These are phyloP conservation scores for Brachypterus glaber DNA, from an alignment of 2,888 invertebrate genomes.

Conservation along the genomic window DNA sequence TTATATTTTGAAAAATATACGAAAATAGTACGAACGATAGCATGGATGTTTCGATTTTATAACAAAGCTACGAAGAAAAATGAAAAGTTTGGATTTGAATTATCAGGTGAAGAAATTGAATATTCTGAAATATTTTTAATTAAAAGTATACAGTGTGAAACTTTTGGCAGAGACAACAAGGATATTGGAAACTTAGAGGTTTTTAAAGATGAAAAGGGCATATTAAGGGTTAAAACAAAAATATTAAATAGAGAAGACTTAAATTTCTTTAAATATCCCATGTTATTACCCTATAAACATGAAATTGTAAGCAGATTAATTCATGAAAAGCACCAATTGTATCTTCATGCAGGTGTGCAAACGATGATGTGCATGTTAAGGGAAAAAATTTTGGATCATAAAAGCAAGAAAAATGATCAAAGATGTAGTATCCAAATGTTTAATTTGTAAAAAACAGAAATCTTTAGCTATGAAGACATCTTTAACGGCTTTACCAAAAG, in stretches of 20 bases:
- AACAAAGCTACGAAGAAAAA: no score
- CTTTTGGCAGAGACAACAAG: no score
- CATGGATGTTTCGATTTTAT: conserved; percentile 5
- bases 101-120: no score
- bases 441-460: conserved; percentile 16
- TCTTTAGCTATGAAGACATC: conserved; percentile 16
- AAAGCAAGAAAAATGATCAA: conserved; percentile 15
- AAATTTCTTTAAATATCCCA: conserved; percentile 3
- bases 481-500: conserved; percentile 22
- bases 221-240: conserved; percentile 1
- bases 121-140: no score
- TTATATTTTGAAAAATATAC: no score
- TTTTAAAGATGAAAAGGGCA: conserved; percentile 2
- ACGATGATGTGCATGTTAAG: conserved; percentile 12
- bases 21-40: conserved; percentile 4
- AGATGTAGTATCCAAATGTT: conserved; percentile 11
- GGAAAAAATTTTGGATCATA: conserved; percentile 19
- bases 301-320: no score
- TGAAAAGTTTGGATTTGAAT: no score
- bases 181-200: background rate
- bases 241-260: conserved; percentile 4
- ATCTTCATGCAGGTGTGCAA: conserved; percentile 9
- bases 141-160: no score
- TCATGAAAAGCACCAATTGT: background rate
- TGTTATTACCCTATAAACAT: conserved; percentile 6